Evolutionary conservation across 2,113 vertebrate species (phyloP).

Genomic region (Eira barbara): DNA sequence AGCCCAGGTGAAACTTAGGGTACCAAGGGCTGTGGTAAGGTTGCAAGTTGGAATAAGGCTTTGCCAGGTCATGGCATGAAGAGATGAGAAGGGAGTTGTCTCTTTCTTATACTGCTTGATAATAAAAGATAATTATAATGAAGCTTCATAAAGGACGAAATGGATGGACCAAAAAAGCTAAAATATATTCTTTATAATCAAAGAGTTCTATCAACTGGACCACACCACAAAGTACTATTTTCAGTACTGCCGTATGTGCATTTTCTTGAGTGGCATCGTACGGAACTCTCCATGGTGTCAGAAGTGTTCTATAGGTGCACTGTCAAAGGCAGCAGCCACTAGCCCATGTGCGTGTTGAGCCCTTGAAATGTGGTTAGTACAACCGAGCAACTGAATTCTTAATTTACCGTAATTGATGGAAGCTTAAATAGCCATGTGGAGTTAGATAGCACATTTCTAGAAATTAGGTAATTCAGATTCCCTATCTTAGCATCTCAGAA

Average conservation of each 20-base stretch:
- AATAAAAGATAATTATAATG: background rate
- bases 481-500: background rate
- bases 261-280: background rate
- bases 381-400: background rate
- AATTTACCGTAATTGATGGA: background rate
- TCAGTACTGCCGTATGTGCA: background rate
- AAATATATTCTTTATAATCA: background rate
- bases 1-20: background rate
- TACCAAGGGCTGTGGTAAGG: background rate
- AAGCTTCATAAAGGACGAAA: background rate
- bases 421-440: background rate
- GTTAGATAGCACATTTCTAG: background rate
- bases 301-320: background rate
- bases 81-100: too few species aligned
- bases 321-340: background rate
- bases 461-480: background rate
- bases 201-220: background rate
- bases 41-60: background rate
- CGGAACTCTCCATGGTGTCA: background rate
- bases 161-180: background rate
- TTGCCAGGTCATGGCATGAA: background rate
- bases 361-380: background rate
- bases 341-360: background rate
- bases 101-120: background rate
- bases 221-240: background rate